Evolutionary conservation across 2,888 invertebrate genomes (phyloP).

Genomic region (Aethes cnicana): DNA sequence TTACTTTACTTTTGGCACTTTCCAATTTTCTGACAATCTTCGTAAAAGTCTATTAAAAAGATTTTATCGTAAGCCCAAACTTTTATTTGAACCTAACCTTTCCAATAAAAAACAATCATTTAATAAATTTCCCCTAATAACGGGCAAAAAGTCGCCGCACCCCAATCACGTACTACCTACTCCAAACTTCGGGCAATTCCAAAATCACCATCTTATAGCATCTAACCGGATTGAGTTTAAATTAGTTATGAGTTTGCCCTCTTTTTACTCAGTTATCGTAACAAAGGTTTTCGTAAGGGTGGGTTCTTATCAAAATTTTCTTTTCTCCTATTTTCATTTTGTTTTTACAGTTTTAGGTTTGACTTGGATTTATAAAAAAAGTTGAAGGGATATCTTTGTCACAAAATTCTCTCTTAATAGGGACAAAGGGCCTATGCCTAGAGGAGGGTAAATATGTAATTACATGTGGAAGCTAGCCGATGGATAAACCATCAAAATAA

Average conservation of each 20-base stretch:
- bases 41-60: too few relatives aligned
- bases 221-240: slow-evolving; percentile 43
- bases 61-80: too few relatives aligned
- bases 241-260: slow-evolving; percentile 39
- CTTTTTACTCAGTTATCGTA: slow-evolving; percentile 33
- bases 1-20: too few relatives aligned
- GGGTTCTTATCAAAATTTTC: slow-evolving; percentile 30
- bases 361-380: too few relatives aligned
- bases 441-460: too few relatives aligned
- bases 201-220: slow-evolving; percentile 36
- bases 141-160: slow-evolving; percentile 10
- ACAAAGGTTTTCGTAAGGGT: slow-evolving; percentile 28
- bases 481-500: too few relatives aligned
- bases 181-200: slow-evolving; percentile 23
- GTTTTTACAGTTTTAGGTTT: too few relatives aligned
- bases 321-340: slow-evolving; percentile 32
- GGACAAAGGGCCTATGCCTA: too few relatives aligned
- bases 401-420: too few relatives aligned
- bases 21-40: too few relatives aligned
- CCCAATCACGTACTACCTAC: slow-evolving; percentile 23
- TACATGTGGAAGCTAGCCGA: too few relatives aligned
- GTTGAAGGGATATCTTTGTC: too few relatives aligned
- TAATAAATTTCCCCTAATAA: slow-evolving; percentile 14
- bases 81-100: neutral
- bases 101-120: slow-evolving; percentile 4